Base-by-base conservation (phyloP, 2,797 vertebrate genomes). In the Sebastes nivosus region DNA sequence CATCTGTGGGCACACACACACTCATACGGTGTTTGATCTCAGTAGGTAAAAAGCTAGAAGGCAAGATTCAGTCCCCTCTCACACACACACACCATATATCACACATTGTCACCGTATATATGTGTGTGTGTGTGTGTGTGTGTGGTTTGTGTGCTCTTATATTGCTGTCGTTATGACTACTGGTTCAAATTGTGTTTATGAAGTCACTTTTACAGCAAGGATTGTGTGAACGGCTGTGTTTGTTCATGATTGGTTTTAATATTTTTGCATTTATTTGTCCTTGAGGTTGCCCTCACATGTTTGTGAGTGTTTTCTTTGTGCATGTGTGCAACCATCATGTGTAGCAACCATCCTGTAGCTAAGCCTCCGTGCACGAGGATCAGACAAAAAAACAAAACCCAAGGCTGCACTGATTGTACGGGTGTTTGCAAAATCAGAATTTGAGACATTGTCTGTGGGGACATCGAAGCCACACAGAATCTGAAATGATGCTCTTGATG, bases 21-120 rank as follows among this genome's bases (percentile, higher is more conserved):
- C 71, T 46, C 64, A 67, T 32, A 24, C 32, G 14, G 64, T 85
- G 79, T 84, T 84, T 87, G 80, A 85, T 87, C 82, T 87, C 84
- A 84, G 82, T 69, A 52, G 80, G 73, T 76, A 63, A 74, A 82
- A 58, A 59, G 57, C 84, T 67, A 29, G 18, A 67, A 79, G 78
- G 76, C 58, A 63, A 75, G 68, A 46, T 55, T 25, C 67, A 34
- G 67, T 59, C 24, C 27, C 46, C 72, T 29, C 12, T 58, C 25
- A 18, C 60, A 77, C 34, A 36, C 1, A 46, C 27, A 55, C 60
- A 63, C 42, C 30, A 30, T 68, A 57, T 22, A 73, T 34, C 60
- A 32, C 29, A 57, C 68, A 61, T 69, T 70, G 65, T 68, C 59
- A 7, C 38, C 8, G 7, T 8, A 2, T 38, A 7, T 34, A 6